Evolutionary conservation across 2,888 invertebrate genomes (phyloP), one percentile per base, ranked within the genome.

Genomic region (Bombylius discolor): DNA sequence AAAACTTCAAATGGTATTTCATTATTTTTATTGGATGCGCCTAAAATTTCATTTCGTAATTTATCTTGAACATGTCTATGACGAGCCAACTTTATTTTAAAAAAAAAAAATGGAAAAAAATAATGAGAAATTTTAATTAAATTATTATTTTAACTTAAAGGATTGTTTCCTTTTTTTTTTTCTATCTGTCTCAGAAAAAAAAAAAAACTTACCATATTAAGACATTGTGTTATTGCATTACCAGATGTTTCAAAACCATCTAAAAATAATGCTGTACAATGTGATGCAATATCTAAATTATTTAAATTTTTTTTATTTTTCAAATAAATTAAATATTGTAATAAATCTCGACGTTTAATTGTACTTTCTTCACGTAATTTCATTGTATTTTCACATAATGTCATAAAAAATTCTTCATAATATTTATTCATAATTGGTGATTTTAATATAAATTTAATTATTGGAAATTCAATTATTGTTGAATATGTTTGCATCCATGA

Each of bases 241-340:
- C 69, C 68, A 1, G 73, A 68, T 1, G 74, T 72, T 51, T 72
- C 70, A n/a, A 68, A 69, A 3, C 73, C 73, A 59, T 74, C 73
- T 7, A 70, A 39, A 42, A 73, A 61, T 57, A 73, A 72, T 12
- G 73, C 70, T 63, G 71, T 66, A 3, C 67, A 64, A 51, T 68
- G 66, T 1, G 69, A 66, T 0, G 66, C 65, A 46, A 68, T 60
- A 39, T 65, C 67, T 5, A 59, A 51, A 33, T 62, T 63, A 9
- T 63, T 62, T 11, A 66, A 59, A 42, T 59, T 64, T 60, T 64
- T 65, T 53, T 61, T 62, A 11, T 62, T 55, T 48, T 57, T 52
- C 14, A 64, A 32, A 46, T 62, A 54, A 5, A 64, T 39, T n/a
- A 64, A 46, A 53, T 64, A 62, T 12, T 61, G 59, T 8, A 65